phyloP scores from a whole-genome alignment of 2,113 vertebrate genomes.

The Scatophagus argus region DNA sequence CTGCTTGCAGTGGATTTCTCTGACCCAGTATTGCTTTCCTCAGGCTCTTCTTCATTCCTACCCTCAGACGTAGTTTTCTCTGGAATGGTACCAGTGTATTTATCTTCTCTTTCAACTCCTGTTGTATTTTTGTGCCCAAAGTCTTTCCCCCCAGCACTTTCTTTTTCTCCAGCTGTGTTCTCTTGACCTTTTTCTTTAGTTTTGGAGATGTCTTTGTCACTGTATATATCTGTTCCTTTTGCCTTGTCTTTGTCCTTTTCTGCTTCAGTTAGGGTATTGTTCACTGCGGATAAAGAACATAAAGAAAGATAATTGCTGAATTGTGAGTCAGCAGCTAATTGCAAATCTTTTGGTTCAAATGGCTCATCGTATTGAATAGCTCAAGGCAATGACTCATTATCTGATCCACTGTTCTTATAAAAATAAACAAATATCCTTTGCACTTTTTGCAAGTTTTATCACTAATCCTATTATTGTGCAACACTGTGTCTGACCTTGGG shows the following conservation, averaged over 20 bases:
- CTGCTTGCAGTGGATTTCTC: slow-evolving; percentile 48
- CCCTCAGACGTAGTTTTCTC: slow-evolving; percentile 50
- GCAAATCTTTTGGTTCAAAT: slow-evolving; percentile 15
- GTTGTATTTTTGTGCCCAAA: slow-evolving; percentile 54
- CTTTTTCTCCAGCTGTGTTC: slow-evolving; percentile 45
- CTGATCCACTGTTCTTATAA: background rate
- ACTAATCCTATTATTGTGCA: background rate
- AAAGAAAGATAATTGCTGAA: slow-evolving; percentile 13
- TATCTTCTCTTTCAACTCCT: slow-evolving; percentile 55
- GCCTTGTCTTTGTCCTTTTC: slow-evolving; percentile 68
- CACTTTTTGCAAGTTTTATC: background rate
- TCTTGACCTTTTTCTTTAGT: slow-evolving; percentile 53
- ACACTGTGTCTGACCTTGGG: slow-evolving; percentile 86
- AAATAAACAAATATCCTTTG: background rate
- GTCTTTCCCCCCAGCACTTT: slow-evolving; percentile 43
- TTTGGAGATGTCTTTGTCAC: slow-evolving; percentile 57
- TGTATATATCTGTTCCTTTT: slow-evolving; percentile 58
- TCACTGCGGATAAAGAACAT: slow-evolving; percentile 69
- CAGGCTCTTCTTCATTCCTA: slow-evolving; percentile 43
- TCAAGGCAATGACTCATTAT: slow-evolving; percentile 9
- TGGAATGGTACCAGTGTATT: slow-evolving; percentile 51
- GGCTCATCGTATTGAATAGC: background rate
- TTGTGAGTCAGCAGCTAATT: background rate
- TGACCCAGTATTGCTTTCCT: slow-evolving; percentile 50
- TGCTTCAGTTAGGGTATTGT: slow-evolving; percentile 72